These are phyloP conservation scores for Nasalis larvatus DNA, from an alignment of 2,113 vertebrate genomes.

Conservation along the genomic window DNA sequence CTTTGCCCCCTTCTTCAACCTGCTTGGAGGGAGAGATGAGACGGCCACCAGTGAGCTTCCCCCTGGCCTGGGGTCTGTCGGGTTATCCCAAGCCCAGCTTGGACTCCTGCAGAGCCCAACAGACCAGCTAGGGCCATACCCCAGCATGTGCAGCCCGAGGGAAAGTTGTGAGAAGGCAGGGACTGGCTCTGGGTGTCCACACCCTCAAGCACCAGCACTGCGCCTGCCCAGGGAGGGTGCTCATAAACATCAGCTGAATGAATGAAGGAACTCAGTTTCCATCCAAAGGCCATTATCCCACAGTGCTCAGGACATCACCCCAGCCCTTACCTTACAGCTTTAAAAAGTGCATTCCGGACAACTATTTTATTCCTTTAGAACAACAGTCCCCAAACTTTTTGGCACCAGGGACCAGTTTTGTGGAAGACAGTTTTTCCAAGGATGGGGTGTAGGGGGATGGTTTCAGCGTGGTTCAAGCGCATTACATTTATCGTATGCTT, in stretches of 20 bases:
- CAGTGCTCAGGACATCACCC: rapidly evolving
- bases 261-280: not conserved
- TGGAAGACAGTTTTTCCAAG: no score
- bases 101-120: not conserved
- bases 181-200: no score
- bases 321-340: not conserved
- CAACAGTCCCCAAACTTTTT: no score
- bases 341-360: not conserved
- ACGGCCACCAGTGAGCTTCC: not conserved
- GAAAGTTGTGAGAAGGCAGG: not conserved
- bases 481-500: no score
- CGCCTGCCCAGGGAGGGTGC: no score
- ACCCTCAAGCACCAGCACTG: not conserved
- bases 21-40: constrained; percentile 77
- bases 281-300: not conserved
- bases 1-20: constrained; percentile 94
- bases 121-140: rapidly evolving
- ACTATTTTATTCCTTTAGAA: not conserved
- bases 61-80: not conserved
- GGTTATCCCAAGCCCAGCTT: not conserved
- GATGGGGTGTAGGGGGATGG: no score
- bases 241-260: not conserved
- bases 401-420: no score
- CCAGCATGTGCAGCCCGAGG: not conserved
- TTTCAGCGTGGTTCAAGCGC: no score